phyloP scores from a whole-genome alignment of 2,113 vertebrate species.

The Ciconia boyciana region DNA sequence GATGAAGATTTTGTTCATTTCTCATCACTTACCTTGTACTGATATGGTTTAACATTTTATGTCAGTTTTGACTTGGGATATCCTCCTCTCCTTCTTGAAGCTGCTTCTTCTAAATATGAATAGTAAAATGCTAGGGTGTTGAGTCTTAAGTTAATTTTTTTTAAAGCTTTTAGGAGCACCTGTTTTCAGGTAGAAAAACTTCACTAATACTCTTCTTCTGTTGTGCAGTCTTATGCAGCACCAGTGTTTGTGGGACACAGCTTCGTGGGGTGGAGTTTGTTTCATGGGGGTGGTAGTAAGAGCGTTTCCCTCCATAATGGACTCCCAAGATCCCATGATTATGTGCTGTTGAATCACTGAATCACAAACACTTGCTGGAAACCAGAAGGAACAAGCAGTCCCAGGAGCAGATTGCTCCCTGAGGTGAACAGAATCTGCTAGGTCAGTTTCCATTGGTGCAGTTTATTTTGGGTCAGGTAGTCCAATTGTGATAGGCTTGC shows the following conservation, averaged over 20 bases:
- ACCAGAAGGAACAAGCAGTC: neutral
- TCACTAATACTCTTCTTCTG: neutral
- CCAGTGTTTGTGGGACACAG: neutral
- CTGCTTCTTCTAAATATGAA: neutral
- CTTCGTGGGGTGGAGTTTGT: neutral
- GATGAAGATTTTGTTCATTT: neutral
- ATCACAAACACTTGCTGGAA: neutral
- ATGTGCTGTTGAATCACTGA: neutral
- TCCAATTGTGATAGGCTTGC: neutral
- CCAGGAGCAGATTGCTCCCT: neutral
- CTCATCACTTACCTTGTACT: neutral
- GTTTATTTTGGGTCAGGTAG: conserved; percentile 13
- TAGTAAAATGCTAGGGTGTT: neutral
- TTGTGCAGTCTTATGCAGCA: neutral
- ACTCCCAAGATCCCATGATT: neutral
- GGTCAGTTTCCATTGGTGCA: neutral
- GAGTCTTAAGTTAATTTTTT: neutral
- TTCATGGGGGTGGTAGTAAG: neutral
- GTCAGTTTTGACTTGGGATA: neutral
- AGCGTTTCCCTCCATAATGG: neutral
- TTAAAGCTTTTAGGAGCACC: neutral
- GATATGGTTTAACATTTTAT: neutral
- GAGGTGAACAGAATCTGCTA: neutral
- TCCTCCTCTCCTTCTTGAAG: neutral
- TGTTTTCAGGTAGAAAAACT: neutral